phyloP scores from a whole-genome alignment of 1,140 invertebrate species.

The Neodiprion virginianus region DNA sequence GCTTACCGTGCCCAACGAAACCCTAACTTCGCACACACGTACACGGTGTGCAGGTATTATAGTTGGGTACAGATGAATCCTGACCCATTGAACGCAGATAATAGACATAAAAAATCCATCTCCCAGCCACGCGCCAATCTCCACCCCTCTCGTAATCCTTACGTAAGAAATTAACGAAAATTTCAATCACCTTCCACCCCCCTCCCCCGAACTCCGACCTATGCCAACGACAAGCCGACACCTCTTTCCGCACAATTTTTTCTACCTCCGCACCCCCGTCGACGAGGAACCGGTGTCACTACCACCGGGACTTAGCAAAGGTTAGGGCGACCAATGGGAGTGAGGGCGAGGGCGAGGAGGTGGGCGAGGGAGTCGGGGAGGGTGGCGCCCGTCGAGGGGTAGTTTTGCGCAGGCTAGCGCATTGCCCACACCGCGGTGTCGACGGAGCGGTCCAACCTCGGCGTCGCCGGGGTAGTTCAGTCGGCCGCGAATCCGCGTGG shows the following conservation, averaged over 20 bases:
- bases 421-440: constrained; percentile 36
- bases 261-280: neutral
- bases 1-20: too few relatives aligned
- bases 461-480: constrained; percentile 41
- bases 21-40: too few relatives aligned
- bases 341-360: too few relatives aligned
- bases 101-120: too few relatives aligned
- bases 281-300: too few relatives aligned
- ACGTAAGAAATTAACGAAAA: constrained; percentile 24
- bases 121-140: neutral
- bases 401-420: constrained; percentile 59
- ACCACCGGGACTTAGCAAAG: too few relatives aligned
- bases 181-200: constrained; percentile 17
- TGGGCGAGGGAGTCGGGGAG: neutral
- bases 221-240: neutral
- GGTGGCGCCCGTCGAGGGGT: constrained; percentile 29
- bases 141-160: constrained; percentile 19
- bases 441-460: constrained; percentile 29
- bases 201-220: neutral
- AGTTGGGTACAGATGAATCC: too few relatives aligned
- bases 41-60: too few relatives aligned
- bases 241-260: neutral
- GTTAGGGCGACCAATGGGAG: too few relatives aligned
- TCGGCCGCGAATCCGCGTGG: constrained; percentile 61
- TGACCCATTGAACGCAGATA: too few relatives aligned